Percentiles rank a stretch among this genome's conserved stretches.
Evolutionary conservation across 2,113 vertebrate genomes (phyloP).

Genomic region (Delphinus delphis): DNA sequence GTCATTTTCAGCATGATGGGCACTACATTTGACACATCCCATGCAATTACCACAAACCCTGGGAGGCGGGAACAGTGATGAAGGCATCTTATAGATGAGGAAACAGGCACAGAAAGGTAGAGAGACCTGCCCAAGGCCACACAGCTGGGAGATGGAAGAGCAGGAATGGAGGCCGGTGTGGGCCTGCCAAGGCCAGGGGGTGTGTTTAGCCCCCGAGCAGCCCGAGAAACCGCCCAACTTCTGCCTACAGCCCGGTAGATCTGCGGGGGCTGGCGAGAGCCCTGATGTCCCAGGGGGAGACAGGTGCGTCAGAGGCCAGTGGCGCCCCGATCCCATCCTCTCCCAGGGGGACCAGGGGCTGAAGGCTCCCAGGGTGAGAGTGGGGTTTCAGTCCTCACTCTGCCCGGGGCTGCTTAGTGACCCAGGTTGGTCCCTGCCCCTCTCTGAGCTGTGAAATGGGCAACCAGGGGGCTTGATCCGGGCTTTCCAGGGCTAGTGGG

Average conservation of each 20-base stretch:
- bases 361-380: not conserved
- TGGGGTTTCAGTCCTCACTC: not conserved
- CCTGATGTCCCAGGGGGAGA: not conserved
- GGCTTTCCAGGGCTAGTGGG: not conserved
- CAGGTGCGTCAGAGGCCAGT: not conserved
- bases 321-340: not conserved
- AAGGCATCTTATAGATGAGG: not conserved
- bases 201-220: not conserved
- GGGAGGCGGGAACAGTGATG: too few species aligned
- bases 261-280: rapidly evolving
- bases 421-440: not conserved
- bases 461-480: not conserved
- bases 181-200: not conserved
- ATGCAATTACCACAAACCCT: not conserved
- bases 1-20: not conserved
- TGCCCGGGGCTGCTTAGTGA: not conserved
- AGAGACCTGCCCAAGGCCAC: not conserved
- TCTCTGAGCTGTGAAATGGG: not conserved
- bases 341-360: not conserved
- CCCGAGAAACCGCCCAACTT: not conserved
- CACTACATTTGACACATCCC: rapidly evolving
- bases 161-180: not conserved
- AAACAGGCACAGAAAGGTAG: not conserved
- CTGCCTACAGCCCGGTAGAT: rapidly evolving
- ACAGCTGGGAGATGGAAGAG: not conserved